A percentile compares a stretch with the other conserved stretches of the same genome.
phyloP scores from a whole-genome alignment of 2,888 invertebrate genomes.

The Capitulum mitella region DNA sequence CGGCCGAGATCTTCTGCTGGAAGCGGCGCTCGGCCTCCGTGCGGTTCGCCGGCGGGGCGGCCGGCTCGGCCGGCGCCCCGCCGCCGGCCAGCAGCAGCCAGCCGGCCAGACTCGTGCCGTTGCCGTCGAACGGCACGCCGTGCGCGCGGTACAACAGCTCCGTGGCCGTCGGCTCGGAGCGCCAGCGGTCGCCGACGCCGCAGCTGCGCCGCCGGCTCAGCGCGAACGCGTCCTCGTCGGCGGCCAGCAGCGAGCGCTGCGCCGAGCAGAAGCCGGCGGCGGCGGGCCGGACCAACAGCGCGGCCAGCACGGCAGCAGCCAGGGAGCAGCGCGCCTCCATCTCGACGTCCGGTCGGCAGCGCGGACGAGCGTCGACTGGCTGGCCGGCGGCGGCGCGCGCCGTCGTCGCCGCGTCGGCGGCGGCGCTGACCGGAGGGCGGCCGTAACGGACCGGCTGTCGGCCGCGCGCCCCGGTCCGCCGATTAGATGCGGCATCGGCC shows the following conservation, averaged over 20 bases:
- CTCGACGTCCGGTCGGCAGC: background rate
- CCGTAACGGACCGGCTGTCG: background rate
- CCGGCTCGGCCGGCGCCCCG: background rate
- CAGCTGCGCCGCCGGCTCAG: background rate
- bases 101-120: background rate
- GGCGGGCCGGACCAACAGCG: background rate
- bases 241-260: background rate
- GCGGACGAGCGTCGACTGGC: background rate
- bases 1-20: background rate
- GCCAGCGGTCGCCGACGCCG: background rate
- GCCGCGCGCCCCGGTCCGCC: too few relatives aligned
- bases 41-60: background rate
- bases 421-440: background rate
- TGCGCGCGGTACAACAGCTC: background rate
- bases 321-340: background rate
- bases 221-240: background rate
- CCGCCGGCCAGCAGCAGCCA: background rate
- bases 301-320: too few relatives aligned
- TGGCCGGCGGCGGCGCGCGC: background rate
- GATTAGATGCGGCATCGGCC: background rate
- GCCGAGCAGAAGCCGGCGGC: background rate
- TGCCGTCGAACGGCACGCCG: background rate
- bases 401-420: background rate
- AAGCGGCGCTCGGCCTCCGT: background rate
- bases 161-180: background rate